Percentiles rank a stretch among this genome's conserved stretches.
These are phyloP conservation scores for Apodemus agrarius DNA, from an alignment of 2,797 vertebrate genomes.

Conservation along the genomic window DNA sequence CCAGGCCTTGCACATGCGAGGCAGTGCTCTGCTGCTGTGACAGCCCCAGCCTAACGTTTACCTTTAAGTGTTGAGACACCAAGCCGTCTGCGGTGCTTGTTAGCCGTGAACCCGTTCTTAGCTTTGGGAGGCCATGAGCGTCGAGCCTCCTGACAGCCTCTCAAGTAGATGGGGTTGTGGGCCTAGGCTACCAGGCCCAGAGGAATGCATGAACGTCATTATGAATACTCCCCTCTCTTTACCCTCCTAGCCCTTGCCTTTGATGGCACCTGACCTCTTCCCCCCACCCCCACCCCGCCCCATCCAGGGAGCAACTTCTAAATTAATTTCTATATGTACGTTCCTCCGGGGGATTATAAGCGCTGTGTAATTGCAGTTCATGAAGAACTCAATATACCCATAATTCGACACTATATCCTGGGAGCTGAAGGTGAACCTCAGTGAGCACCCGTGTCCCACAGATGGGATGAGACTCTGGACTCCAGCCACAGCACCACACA, in stretches of 20 bases:
- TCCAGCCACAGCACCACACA: not conserved
- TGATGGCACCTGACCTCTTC: not conserved
- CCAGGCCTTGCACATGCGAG: not conserved
- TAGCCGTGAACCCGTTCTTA: not conserved
- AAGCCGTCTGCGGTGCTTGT: not conserved
- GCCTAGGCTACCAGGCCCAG: not conserved
- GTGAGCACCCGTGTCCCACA: not conserved
- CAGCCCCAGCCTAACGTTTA: not conserved
- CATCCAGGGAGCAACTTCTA: not conserved
- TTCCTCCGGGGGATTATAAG: not conserved
- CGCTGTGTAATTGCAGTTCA: not conserved
- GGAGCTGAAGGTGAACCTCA: not conserved
- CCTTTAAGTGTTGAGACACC: not conserved
- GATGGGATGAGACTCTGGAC: not conserved
- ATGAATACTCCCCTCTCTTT: not conserved
- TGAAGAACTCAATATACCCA: not conserved
- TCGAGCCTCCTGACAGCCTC: not conserved
- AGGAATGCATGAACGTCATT: not conserved
- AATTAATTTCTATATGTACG: slow-evolving; percentile 44
- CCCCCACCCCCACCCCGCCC: too few species aligned
- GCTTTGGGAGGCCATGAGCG: not conserved
- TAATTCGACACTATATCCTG: not conserved
- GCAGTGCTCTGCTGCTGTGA: too few species aligned
- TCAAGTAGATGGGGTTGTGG: not conserved
- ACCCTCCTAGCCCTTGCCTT: not conserved